Evolutionary conservation across 1,140 invertebrate genomes (phyloP), one percentile per base, ranked within the genome.

Genomic region (Notospermus geniculatus): DNA sequence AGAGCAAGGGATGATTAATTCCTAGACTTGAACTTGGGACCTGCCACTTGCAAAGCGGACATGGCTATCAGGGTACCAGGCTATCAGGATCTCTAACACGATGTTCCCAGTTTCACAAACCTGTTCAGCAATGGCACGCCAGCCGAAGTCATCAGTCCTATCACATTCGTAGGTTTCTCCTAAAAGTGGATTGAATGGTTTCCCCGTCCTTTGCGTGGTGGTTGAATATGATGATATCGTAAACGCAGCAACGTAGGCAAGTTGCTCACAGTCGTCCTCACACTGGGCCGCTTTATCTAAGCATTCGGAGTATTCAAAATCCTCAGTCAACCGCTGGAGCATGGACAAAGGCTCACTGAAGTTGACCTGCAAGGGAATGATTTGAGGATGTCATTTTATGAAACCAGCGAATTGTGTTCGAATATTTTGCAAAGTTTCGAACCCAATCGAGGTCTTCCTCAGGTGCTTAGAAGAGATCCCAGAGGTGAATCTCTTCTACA

Each of bases 321-420:
- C 97, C 85, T 99, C 97, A 1, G 92, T 94, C 59, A 99, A 84
- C 69, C 97, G 85, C 83, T 99, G 97, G 61, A 99, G 84, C 90
- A 99, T 97, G 15, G 95, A 98, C 54, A 99, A 83, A 1, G 97
- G 97, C 83, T 99, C 97, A 71, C 92, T 98, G 83, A 99, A 99
- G 85, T 99, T 99, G 15, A 99, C 94, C 76, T 88, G 70, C 41
- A 77, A 63, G 4, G n/a, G 19, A 17, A 55, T 27, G 25, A 25
- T 56, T n/a, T 15, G 17, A 30, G 17, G 54, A 54, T 13, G 19
- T 60, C 2, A 11, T 60, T 32, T 13, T 32, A 11, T 30, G 23
- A 9, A 17, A 25, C 9, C 29, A n/a, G n/a, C n/a, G n/a, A n/a
- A n/a, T n/a, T n/a, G n/a, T n/a, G n/a, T n/a, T n/a, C n/a, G n/a